Conservation (phyloP, 2,797 vertebrate genomes). For the Megalops cyprinoides region DNA sequence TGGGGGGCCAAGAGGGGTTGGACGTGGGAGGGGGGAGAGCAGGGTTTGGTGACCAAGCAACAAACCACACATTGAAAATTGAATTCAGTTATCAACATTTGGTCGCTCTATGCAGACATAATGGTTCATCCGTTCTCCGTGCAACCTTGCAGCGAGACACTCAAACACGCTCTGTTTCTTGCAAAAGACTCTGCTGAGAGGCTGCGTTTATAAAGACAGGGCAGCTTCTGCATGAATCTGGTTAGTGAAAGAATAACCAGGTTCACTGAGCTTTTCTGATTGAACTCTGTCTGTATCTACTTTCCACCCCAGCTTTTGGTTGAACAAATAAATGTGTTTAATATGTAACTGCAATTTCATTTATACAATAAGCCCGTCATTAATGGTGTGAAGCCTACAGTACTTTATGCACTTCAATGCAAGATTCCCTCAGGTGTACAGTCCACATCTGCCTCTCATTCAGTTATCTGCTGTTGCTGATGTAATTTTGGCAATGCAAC, state of each 20-base stretch:
- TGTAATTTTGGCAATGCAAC: neutral
- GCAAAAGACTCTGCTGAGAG: neutral
- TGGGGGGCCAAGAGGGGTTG: neutral
- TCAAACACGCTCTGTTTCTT: too few relatives aligned
- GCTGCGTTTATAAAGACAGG: neutral
- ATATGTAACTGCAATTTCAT: neutral
- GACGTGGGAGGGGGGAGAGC: conserved; percentile 29
- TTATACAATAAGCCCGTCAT: neutral
- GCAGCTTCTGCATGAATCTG: neutral
- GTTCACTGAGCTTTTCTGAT: neutral
- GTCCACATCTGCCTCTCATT: neutral
- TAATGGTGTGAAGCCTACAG: neutral
- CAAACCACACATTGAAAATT: neutral
- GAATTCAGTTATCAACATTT: neutral
- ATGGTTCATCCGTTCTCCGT: neutral
- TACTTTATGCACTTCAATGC: neutral
- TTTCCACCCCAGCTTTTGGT: neutral
- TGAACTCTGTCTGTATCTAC: neutral
- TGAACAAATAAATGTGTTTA: neutral
- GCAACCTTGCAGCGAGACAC: too few relatives aligned
- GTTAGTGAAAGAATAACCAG: neutral
- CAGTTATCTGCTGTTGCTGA: neutral
- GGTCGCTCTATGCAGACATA: neutral
- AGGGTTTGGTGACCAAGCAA: conserved; percentile 32
- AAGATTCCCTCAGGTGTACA: neutral